Percentiles rank a stretch among this genome's conserved stretches.
phyloP scores from a whole-genome alignment of 1,140 invertebrate species.

The Latrodectus geometricus region DNA sequence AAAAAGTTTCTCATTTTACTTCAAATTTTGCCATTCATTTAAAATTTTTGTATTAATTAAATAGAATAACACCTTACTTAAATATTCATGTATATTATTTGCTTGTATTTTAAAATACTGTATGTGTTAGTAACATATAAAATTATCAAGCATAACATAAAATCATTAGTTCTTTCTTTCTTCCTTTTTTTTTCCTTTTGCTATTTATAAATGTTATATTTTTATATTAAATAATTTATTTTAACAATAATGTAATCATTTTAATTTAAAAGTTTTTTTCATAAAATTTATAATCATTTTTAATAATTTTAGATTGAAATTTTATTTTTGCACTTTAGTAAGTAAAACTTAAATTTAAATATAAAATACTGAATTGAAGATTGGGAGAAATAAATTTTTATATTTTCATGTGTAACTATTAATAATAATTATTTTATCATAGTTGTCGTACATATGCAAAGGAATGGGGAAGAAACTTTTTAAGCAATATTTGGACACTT shows the following conservation, averaged over 20 bases:
- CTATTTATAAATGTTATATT: too few relatives aligned
- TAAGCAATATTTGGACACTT: conserved; percentile 72
- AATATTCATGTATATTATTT: too few relatives aligned
- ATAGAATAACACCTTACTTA: too few relatives aligned
- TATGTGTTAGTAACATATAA: too few relatives aligned
- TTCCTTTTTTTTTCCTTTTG: too few relatives aligned
- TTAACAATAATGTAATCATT: not conserved
- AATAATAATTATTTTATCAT: conserved; percentile 60
- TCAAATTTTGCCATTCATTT: too few relatives aligned
- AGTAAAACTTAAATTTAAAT: not conserved
- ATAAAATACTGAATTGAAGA: not conserved
- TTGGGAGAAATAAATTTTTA: not conserved
- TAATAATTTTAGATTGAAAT: not conserved
- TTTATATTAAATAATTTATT: too few relatives aligned
- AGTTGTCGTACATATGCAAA: conserved; percentile 71
- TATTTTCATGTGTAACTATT: conserved; percentile 2
- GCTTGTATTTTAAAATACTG: too few relatives aligned
- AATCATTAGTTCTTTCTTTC: too few relatives aligned
- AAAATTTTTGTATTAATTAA: too few relatives aligned
- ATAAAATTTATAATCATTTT: not conserved
- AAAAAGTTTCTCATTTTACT: too few relatives aligned
- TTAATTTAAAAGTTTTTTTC: not conserved
- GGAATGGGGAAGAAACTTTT: conserved; percentile 72
- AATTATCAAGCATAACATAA: too few relatives aligned
- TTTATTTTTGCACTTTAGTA: not conserved